Conservation (phyloP, 2,888 invertebrate genomes). For the Torymus texanus region DNA sequence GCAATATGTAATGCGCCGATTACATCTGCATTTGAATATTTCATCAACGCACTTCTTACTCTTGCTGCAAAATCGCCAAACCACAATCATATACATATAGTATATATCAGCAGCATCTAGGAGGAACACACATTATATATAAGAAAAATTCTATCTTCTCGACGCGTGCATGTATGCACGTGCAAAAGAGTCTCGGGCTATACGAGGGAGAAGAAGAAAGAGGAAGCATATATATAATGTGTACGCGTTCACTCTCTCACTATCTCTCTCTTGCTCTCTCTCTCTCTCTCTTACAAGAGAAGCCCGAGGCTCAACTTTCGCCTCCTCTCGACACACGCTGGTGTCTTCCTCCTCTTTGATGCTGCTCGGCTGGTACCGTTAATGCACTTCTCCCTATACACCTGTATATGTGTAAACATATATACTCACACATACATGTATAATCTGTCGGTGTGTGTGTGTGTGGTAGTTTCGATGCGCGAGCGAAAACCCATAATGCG, state of each 20-base stretch:
- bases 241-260: no score
- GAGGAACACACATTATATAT: no score
- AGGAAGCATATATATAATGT: not conserved
- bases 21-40: no score
- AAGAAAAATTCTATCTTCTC: slow-evolving; percentile 6
- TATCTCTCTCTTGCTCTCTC: not conserved
- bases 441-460: not conserved
- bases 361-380: slow-evolving; percentile 40
- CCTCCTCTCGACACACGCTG: slow-evolving; percentile 11
- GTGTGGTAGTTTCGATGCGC: slow-evolving; percentile 9
- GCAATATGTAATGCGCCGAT: no score
- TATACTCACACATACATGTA: not conserved
- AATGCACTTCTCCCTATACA: slow-evolving; percentile 23
- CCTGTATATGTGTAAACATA: not conserved
- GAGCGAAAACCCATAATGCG: no score
- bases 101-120: no score
- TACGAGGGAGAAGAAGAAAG: slow-evolving; percentile 11
- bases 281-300: slow-evolving; percentile 6
- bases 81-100: no score
- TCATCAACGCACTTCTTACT: no score
- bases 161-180: not conserved
- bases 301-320: slow-evolving; percentile 50
- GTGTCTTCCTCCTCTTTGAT: slow-evolving; percentile 29
- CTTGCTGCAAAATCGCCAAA: no score
- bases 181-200: not conserved